Conservation (phyloP, 1,140 invertebrate species). For the Euglossa dilemma region DNA sequence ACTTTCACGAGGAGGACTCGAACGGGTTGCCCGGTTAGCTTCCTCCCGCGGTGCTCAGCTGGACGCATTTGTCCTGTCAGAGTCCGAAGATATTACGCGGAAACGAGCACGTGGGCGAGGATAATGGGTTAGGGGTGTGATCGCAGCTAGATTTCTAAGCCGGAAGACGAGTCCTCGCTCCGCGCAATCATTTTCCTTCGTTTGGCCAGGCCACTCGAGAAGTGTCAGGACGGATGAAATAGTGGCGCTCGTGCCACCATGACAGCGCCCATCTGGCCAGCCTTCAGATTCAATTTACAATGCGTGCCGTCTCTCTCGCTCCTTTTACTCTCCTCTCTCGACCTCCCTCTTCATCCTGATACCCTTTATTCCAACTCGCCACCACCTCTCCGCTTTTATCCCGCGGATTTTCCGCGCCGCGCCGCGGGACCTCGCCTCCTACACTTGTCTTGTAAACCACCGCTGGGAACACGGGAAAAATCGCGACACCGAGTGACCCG, state of each 20-base stretch:
- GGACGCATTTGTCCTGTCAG: slow-evolving; percentile 57
- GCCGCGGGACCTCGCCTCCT: slow-evolving; percentile 41
- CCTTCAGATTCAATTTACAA: slow-evolving; percentile 64
- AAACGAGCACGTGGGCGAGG: slow-evolving; percentile 54
- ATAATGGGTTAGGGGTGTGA: slow-evolving; percentile 57
- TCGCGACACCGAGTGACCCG: slow-evolving; percentile 35
- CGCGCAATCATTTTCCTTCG: slow-evolving; percentile 54
- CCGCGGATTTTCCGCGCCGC: slow-evolving; percentile 11
- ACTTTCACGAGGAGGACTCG: not conserved
- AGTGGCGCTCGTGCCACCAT: slow-evolving; percentile 52
- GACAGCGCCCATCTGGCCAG: slow-evolving; percentile 59
- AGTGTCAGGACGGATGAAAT: slow-evolving; percentile 57
- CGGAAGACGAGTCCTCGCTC: slow-evolving; percentile 46
- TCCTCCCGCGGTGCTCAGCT: slow-evolving; percentile 45
- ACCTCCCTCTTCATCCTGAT: not conserved
- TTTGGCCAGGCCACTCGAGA: slow-evolving; percentile 51
- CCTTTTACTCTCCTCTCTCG: not conserved
- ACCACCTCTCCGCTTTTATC: slow-evolving; percentile 14
- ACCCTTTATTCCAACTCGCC: slow-evolving; percentile 38
- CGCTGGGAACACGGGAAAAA: slow-evolving; percentile 33
- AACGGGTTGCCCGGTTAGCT: slow-evolving; percentile 1
- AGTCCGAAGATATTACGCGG: slow-evolving; percentile 55
- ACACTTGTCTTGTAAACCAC: slow-evolving; percentile 54
- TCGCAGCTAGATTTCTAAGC: slow-evolving; percentile 54
- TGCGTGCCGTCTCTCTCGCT: slow-evolving; percentile 37